A percentile compares a stretch with the other conserved stretches of the same genome.
These are phyloP conservation scores for Callipepla squamata DNA, from an alignment of 2,113 vertebrate genomes.

Conservation along the genomic window DNA sequence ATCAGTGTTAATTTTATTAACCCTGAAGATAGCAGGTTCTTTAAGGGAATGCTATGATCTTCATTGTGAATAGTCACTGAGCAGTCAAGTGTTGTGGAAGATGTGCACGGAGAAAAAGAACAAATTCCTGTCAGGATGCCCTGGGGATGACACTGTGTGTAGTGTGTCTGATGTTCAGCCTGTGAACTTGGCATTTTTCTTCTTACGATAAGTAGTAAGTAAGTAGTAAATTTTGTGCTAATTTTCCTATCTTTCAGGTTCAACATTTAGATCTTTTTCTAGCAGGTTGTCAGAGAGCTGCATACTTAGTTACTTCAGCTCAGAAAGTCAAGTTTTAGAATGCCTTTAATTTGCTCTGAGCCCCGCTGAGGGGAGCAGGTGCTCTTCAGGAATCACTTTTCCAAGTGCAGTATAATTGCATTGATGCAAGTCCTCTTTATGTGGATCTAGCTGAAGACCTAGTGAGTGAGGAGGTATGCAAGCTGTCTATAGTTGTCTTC, in stretches of 20 bases:
- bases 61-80: neutral
- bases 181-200: neutral
- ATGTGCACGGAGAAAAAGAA: neutral
- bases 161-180: neutral
- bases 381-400: neutral
- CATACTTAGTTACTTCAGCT: neutral
- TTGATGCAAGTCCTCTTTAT: fast-evolving
- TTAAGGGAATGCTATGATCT: neutral
- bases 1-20: neutral
- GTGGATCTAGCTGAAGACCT: neutral
- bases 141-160: neutral
- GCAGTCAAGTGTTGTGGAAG: neutral
- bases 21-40: neutral
- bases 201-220: neutral
- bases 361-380: neutral
- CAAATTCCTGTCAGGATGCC: neutral
- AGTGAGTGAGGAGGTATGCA: neutral
- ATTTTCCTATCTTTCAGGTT: neutral
- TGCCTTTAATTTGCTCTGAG: neutral
- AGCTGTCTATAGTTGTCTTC: neutral
- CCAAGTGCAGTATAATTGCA: neutral
- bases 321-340: neutral
- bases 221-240: neutral
- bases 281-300: neutral
- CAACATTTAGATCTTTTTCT: neutral